Percentiles rank a stretch among this genome's conserved stretches.
Evolutionary conservation across 2,113 vertebrate species (phyloP).

Genomic region (Anhinga rufa): DNA sequence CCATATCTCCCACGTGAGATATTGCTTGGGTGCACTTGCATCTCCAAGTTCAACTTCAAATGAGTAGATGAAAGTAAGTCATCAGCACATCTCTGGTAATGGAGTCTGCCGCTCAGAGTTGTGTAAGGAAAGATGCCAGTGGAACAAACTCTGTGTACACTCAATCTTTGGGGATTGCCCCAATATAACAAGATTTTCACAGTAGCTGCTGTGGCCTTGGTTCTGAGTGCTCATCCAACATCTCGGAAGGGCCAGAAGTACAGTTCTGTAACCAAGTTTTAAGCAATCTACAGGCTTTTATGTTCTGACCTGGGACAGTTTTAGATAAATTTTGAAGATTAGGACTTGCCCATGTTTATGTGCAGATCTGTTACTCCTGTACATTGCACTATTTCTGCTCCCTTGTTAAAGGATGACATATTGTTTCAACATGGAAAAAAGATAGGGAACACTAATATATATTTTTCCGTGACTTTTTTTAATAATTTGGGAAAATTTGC

Average conservation of each 20-base stretch:
- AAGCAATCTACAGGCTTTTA: not conserved
- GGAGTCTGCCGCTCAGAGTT: not conserved
- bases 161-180: not conserved
- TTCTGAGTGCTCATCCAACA: not conserved
- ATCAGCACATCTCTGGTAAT: not conserved
- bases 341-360: not conserved
- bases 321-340: not conserved
- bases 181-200: not conserved
- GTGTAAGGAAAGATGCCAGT: not conserved
- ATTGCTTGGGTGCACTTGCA: not conserved
- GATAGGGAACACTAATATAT: not conserved
- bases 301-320: not conserved
- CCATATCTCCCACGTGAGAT: not conserved
- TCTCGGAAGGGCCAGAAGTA: not conserved
- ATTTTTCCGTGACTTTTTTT: not conserved
- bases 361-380: not conserved
- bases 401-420: not conserved
- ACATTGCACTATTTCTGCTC: not conserved
- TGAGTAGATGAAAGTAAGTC: not conserved
- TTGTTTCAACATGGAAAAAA: not conserved
- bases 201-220: not conserved
- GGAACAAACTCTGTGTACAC: not conserved
- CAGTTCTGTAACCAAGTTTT: not conserved
- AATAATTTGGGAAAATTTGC: not conserved
- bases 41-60: not conserved